Evolutionary conservation across 2,113 vertebrate genomes (phyloP), one percentile per base, ranked within the genome.

Genomic region (Istiophorus platypterus): DNA sequence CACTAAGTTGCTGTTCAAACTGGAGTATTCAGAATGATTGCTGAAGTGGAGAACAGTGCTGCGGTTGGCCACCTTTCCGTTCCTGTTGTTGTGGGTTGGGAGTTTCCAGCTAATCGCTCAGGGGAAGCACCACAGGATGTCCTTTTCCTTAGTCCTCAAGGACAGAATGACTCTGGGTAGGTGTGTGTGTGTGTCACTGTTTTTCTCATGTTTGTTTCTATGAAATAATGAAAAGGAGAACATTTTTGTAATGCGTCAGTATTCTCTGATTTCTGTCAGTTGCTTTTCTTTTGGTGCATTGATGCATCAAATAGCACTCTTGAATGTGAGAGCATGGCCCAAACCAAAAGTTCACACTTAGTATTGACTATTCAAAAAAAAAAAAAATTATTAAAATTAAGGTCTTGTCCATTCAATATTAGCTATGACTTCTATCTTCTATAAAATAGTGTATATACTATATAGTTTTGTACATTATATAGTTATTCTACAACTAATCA

Each of bases 41-140:
- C 5, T 81, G 26, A 61, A 27, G 79, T 24, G 20, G 37, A 61
- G 45, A 27, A 61, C 64, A 73, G 58, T 47, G 29, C 41, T 69
- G 66, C 72, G 64, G 63, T n/a, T 2, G 24, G 2, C 34, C 56
- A 41, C 37, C 37, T 79, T 70, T 62, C 69, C 65, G 2, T 92
- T 94, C 91, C 92, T 94, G 92, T 94, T 93, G 92, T 93, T 94
- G 79, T 87, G 79, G 83, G 80, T 56, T 89, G 91, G 91, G 92
- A 92, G 92, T 94, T 94, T 95, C 93, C 93, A 92, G 87, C 81
- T 85, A 85, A 90, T 85, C 90, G 90, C 81, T 73, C 10, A 73
- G 82, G 88, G 93, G 92, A 94, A 95, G 90, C 87, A 49, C 85
- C 70, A 86, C 90, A 95, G 92, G 93, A 95, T 93, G 92, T 94